Percentiles rank a stretch among this genome's conserved stretches.
Evolutionary conservation across 1,140 invertebrate genomes (phyloP).

Genomic region (Aphaenogaster rudis): DNA sequence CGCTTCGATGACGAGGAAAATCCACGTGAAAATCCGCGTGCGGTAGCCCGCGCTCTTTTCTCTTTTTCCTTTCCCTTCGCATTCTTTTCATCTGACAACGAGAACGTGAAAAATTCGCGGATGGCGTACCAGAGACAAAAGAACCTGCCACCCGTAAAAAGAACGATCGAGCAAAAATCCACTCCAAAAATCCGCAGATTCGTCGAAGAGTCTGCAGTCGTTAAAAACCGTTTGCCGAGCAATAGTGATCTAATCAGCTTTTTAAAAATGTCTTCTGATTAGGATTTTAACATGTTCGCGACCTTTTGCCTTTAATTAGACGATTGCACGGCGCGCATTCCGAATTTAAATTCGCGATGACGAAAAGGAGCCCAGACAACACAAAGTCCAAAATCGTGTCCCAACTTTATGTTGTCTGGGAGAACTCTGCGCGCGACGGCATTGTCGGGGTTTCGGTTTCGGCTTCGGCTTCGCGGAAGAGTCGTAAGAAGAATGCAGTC

Average conservation of each 20-base stretch:
- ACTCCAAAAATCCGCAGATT: background rate
- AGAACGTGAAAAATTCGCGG: background rate
- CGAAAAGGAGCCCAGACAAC: background rate
- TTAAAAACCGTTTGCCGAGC: background rate
- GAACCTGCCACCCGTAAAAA: background rate
- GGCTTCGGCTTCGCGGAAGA: constrained; percentile 76
- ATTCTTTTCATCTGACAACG: background rate
- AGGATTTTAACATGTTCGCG: background rate
- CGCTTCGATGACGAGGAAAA: constrained; percentile 25
- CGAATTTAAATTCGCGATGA: background rate
- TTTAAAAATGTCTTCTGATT: background rate
- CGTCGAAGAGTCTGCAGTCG: background rate
- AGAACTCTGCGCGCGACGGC: background rate
- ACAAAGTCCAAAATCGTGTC: too few species aligned
- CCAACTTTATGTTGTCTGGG: too few species aligned
- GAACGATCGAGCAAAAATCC: background rate
- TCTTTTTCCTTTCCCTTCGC: background rate
- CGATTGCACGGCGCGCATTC: background rate
- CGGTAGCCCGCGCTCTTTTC: constrained; percentile 13
- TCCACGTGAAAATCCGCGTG: constrained; percentile 32
- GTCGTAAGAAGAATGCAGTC: constrained; percentile 81
- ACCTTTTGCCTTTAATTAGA: background rate
- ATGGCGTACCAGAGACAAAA: background rate
- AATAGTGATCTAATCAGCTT: background rate
- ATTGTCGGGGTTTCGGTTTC: constrained; percentile 38